A percentile compares a stretch with the other conserved stretches of the same genome.
phyloP scores from a whole-genome alignment of 2,888 invertebrate genomes.

The Apamea sordens region DNA sequence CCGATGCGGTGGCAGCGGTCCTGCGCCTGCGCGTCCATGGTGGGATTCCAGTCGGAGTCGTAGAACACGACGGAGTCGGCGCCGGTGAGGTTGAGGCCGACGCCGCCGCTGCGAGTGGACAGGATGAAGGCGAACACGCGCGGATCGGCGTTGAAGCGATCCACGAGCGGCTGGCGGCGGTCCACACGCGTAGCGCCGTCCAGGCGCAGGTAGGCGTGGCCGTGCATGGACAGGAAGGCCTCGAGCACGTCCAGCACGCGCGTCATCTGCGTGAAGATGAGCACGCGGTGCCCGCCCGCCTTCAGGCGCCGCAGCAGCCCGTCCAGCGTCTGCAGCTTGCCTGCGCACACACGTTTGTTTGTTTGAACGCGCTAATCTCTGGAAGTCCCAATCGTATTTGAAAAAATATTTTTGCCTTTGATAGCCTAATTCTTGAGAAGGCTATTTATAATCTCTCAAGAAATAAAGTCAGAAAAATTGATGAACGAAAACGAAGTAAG shows the following conservation, averaged over 20 bases:
- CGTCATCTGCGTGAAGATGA: slow-evolving; percentile 99
- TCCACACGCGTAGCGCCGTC: slow-evolving; percentile 99
- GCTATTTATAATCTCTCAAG: no score
- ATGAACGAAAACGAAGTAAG: no score
- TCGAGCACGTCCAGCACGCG: slow-evolving; percentile 99
- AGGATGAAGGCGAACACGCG: slow-evolving; percentile 99
- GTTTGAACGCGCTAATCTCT: not conserved
- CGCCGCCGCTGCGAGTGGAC: slow-evolving; percentile 99
- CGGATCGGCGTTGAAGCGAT: slow-evolving; percentile 98
- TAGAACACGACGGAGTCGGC: slow-evolving; percentile 99
- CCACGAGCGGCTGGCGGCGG: slow-evolving; percentile 98
- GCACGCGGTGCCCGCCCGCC: slow-evolving; percentile 95
- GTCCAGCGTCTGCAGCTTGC: slow-evolving; percentile 97
- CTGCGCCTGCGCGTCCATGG: slow-evolving; percentile 99
- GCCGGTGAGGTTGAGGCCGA: slow-evolving; percentile 99
- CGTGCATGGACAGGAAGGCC: slow-evolving; percentile 98
- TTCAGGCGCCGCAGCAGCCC: slow-evolving; percentile 95
- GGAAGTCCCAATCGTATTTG: no score
- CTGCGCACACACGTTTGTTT: slow-evolving; percentile 24
- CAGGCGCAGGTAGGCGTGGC: slow-evolving; percentile 98
- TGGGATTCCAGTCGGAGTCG: slow-evolving; percentile 99
- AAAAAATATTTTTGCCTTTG: no score
- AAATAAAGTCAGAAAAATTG: no score
- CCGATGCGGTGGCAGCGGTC: slow-evolving; percentile 99
- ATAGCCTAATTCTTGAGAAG: no score